Evolutionary conservation across 2,888 invertebrate genomes (phyloP).

Genomic region (Eulithis prunata): DNA sequence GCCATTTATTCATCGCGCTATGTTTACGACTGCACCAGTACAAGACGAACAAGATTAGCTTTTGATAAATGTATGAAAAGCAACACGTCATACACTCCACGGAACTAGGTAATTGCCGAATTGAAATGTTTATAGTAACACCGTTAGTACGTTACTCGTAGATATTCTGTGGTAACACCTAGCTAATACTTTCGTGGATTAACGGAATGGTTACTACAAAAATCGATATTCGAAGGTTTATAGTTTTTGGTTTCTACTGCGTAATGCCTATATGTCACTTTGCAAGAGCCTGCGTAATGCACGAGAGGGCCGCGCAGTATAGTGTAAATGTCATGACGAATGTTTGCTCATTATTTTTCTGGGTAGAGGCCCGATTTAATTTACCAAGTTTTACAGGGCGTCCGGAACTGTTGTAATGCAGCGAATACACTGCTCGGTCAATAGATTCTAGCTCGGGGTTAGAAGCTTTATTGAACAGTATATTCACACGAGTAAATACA

Average conservation of each 20-base stretch:
- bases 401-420: neutral
- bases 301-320: too few relatives aligned
- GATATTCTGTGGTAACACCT: too few relatives aligned
- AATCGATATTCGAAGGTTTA: too few relatives aligned
- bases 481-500: neutral
- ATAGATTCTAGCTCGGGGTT: too few relatives aligned
- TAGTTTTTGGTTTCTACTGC: too few relatives aligned
- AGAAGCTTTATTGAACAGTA: neutral
- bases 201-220: neutral
- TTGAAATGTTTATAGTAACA: slow-evolving; percentile 2
- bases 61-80: neutral
- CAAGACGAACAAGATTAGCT: slow-evolving; percentile 1
- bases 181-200: neutral
- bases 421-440: neutral
- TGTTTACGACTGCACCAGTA: slow-evolving; percentile 3
- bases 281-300: too few relatives aligned
- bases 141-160: too few relatives aligned
- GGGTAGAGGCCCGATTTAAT: neutral
- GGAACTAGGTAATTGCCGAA: neutral
- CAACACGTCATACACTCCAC: slow-evolving; percentile 1
- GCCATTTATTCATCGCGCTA: neutral
- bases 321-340: too few relatives aligned
- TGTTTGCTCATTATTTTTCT: too few relatives aligned
- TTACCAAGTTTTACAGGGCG: neutral
- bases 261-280: too few relatives aligned